A percentile compares a stretch with the other conserved stretches of the same genome.
These are phyloP conservation scores for Cheilosia pagana DNA, from an alignment of 2,888 invertebrate genomes.

Conservation along the genomic window DNA sequence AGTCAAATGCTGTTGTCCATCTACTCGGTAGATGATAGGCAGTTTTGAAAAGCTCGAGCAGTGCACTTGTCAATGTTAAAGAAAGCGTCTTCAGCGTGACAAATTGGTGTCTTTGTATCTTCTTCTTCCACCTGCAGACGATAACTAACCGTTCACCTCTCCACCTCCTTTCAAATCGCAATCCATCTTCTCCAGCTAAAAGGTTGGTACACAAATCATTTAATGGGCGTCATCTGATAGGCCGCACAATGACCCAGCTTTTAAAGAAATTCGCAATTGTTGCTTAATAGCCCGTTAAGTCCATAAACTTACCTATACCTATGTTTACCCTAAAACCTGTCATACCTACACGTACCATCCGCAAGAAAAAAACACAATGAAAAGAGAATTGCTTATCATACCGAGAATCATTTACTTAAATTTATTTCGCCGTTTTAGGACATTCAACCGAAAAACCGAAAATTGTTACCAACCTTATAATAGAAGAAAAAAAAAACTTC, in stretches of 20 bases:
- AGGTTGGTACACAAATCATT: not conserved
- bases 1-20: too few species aligned
- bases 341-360: not conserved
- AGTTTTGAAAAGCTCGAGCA: too few species aligned
- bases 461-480: constrained; percentile 29
- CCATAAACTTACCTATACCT: constrained; percentile 29
- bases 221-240: constrained; percentile 4
- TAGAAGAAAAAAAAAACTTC: not conserved
- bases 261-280: not conserved
- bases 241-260: constrained; percentile 10
- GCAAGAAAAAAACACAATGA: constrained; percentile 24
- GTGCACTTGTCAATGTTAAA: too few species aligned
- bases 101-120: too few species aligned
- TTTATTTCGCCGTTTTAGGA: constrained; percentile 44
- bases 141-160: not conserved
- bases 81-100: too few species aligned
- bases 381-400: constrained; percentile 48
- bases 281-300: constrained; percentile 16
- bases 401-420: constrained; percentile 46
- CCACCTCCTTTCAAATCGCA: not conserved
- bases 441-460: constrained; percentile 43
- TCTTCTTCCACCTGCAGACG: too few species aligned
- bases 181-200: not conserved
- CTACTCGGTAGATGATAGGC: too few species aligned
- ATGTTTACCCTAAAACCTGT: not conserved